phyloP scores from a whole-genome alignment of 2,888 invertebrate genomes.

The Hirtodrosophila alboralis region DNA sequence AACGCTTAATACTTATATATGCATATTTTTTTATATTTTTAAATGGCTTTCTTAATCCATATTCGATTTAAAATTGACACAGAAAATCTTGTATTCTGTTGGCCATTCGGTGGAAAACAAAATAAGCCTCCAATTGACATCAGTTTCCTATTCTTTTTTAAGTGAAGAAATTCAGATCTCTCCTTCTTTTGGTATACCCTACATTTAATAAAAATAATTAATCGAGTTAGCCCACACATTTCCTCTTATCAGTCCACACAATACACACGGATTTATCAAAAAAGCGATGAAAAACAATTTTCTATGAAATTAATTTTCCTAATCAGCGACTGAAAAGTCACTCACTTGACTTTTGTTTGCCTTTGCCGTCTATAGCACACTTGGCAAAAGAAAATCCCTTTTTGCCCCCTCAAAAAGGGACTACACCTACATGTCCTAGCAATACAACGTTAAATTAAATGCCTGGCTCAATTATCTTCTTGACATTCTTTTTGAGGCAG shows the following conservation, averaged over 20 bases:
- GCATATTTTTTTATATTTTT: no score
- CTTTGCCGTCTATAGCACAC: slow-evolving; percentile 50
- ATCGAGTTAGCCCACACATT: not conserved
- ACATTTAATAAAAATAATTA: no score
- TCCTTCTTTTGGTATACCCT: not conserved
- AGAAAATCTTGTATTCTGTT: no score
- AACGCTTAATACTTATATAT: no score
- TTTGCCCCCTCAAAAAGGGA: not conserved
- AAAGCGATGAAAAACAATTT: slow-evolving; percentile 47
- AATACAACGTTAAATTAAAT: slow-evolving; percentile 52
- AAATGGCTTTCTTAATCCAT: no score
- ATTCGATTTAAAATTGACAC: no score
- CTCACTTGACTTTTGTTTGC: slow-evolving; percentile 64
- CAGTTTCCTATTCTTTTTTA: no score
- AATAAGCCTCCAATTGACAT: no score
- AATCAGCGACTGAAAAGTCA: slow-evolving; percentile 69
- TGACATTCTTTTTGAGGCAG: slow-evolving; percentile 63
- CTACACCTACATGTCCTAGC: no score
- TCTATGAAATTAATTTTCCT: slow-evolving; percentile 72
- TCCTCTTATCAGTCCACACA: slow-evolving; percentile 8
- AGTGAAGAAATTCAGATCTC: no score
- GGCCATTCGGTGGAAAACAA: no score
- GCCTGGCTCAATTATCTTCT: slow-evolving; percentile 69
- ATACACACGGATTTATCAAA: slow-evolving; percentile 30
- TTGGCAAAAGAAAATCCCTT: slow-evolving; percentile 16